phyloP scores from a whole-genome alignment of 2,797 vertebrate genomes.

The Gadopsis marmoratus region DNA sequence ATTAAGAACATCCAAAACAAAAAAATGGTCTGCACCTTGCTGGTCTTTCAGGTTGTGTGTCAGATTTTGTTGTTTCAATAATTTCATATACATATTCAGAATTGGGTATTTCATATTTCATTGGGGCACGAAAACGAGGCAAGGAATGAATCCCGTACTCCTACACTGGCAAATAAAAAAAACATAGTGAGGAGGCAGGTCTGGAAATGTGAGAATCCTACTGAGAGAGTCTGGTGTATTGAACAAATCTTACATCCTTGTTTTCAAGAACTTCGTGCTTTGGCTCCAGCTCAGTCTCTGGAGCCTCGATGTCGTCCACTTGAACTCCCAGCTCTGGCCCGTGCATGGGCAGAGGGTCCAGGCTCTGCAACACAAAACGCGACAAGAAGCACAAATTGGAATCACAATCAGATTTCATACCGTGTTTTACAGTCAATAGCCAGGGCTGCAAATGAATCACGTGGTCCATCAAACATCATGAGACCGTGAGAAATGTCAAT shows the following conservation, averaged over 20 bases:
- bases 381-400: background rate
- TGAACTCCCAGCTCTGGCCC: conserved; percentile 92
- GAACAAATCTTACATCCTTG: conserved; percentile 88
- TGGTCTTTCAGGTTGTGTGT: background rate
- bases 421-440: background rate
- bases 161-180: background rate
- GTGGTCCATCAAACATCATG: too few species aligned
- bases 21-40: background rate
- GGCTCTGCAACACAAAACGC: conserved; percentile 85
- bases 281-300: conserved; percentile 90
- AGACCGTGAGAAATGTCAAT: too few species aligned
- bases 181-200: background rate
- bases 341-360: conserved; percentile 93
- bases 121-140: background rate
- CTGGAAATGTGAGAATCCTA: background rate
- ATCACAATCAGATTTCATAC: background rate
- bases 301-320: conserved; percentile 92
- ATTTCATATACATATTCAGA: background rate
- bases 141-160: background rate
- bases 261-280: conserved; percentile 98
- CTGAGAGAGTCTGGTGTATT: background rate
- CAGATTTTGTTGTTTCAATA: background rate
- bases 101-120: background rate
- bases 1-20: background rate
- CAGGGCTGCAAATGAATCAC: background rate